phyloP scores from a whole-genome alignment of 2,113 vertebrate species.

The Andinoacara biseriatus region DNA sequence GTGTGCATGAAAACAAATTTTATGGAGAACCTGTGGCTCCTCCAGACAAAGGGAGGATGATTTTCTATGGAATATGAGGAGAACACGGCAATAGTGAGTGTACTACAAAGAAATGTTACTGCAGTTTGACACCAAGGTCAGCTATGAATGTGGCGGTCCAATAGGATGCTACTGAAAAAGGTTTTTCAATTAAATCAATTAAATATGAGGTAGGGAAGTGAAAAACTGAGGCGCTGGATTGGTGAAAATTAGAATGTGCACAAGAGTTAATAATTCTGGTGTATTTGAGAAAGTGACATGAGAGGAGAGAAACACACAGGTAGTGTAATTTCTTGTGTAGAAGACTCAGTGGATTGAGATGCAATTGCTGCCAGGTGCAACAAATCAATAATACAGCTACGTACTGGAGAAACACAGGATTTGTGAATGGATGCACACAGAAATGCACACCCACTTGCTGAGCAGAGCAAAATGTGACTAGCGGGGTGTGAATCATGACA shows the following conservation, averaged over 20 bases:
- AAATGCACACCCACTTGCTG: not conserved
- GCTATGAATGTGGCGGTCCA: not conserved
- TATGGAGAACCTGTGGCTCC: not conserved
- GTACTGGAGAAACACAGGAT: conserved; percentile 5
- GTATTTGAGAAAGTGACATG: not conserved
- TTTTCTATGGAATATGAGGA: not conserved
- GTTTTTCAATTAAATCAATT: not conserved
- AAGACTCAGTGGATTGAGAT: not conserved
- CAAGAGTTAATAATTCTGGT: not conserved
- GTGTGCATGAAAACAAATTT: not conserved
- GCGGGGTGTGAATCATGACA: conserved; percentile 9
- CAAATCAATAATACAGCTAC: conserved; percentile 16
- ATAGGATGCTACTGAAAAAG: not conserved
- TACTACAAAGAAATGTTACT: not conserved
- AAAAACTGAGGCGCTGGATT: not conserved
- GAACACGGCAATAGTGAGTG: not conserved
- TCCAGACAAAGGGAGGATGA: not conserved
- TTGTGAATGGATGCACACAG: conserved; percentile 45
- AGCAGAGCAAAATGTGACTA: conserved; percentile 8
- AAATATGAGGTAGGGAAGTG: not conserved
- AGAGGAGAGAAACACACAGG: not conserved
- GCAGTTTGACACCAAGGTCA: not conserved
- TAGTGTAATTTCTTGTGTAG: not conserved
- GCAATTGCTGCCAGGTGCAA: not conserved
- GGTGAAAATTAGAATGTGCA: not conserved